These are phyloP conservation scores for Montipora cactus DNA, from an alignment of 64 coral and sea anemone species.

Conservation along the genomic window DNA sequence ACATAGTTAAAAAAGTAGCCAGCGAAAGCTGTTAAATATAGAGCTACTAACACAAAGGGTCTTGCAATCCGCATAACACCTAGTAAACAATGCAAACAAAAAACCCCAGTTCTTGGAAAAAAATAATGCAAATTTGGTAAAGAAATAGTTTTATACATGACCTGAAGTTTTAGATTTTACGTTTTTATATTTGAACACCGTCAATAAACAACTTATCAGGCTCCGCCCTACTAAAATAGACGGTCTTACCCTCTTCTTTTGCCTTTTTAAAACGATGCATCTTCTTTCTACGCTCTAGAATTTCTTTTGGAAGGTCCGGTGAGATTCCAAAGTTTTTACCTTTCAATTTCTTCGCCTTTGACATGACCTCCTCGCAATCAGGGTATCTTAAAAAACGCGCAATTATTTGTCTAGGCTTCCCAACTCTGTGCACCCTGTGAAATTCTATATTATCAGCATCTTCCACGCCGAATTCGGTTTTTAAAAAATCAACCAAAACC, in stretches of 20 bases:
- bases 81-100: neutral
- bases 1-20: slow-evolving; percentile 26
- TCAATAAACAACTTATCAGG: slow-evolving; percentile 57
- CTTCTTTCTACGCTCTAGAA: slow-evolving; percentile 38
- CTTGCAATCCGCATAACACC: neutral
- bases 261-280: slow-evolving; percentile 47
- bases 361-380: slow-evolving; percentile 44
- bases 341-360: slow-evolving; percentile 3
- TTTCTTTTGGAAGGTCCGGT: slow-evolving; percentile 35
- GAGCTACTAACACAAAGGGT: slow-evolving; percentile 8
- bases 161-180: neutral
- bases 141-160: neutral
- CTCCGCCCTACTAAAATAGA: slow-evolving; percentile 54
- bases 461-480: no score
- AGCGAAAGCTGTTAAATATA: slow-evolving; percentile 32
- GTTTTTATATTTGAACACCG: slow-evolving; percentile 11
- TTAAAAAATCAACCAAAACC: neutral
- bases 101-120: neutral
- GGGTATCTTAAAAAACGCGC: slow-evolving; percentile 55
- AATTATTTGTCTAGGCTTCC: neutral
- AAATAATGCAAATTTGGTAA: neutral
- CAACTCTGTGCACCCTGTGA: slow-evolving; percentile 32
- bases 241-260: slow-evolving; percentile 55
- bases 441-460: neutral
- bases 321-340: slow-evolving; percentile 34